Evolutionary conservation across 2,888 invertebrate species (phyloP).

Genomic region (Noctua comes): DNA sequence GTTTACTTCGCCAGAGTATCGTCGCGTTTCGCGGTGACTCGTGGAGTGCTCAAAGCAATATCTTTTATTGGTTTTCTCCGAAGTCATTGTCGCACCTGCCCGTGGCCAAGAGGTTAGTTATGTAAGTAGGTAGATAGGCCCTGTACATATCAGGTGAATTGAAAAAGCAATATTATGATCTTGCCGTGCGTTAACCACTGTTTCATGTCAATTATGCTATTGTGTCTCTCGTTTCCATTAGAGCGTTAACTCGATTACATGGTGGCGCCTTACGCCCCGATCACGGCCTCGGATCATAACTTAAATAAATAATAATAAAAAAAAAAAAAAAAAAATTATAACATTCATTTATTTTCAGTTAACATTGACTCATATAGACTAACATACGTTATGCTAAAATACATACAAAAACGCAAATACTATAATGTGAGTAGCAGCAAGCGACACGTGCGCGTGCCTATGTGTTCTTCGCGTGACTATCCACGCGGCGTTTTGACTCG

Average conservation of each 20-base stretch:
- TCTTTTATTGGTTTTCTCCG: not conserved
- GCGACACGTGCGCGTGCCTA: not conserved
- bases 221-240: conserved; percentile 16
- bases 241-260: not conserved
- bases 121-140: not conserved
- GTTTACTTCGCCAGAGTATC: no score
- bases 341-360: no score
- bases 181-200: not conserved
- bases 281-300: not conserved
- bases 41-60: no score
- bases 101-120: no score
- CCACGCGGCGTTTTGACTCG: not conserved
- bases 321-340: no score
- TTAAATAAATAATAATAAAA: no score
- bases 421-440: not conserved
- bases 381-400: no score
- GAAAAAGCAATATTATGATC: not conserved
- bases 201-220: conserved; percentile 12
- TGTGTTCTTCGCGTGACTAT: not conserved
- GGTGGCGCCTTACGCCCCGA: not conserved
- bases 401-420: no score
- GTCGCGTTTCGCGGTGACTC: no score
- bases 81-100: no score
- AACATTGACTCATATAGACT: no score
- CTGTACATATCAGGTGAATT: not conserved